Evolutionary conservation across 2,888 invertebrate species (phyloP), one percentile per base, ranked within the genome.

Genomic region (Diachrysia chrysitis): DNA sequence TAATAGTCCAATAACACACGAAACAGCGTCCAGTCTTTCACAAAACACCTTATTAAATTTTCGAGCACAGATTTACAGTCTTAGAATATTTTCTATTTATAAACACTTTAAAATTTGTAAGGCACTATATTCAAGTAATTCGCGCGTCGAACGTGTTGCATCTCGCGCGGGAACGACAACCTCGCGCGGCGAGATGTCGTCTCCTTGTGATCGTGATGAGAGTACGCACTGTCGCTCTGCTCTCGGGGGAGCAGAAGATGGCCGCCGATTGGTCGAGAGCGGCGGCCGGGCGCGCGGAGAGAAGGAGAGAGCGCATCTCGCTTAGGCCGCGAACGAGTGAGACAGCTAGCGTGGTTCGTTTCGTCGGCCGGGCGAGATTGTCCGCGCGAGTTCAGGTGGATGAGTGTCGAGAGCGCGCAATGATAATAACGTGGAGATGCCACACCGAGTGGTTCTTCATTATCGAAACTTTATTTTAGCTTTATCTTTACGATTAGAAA

Each of bases 211-310:
- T 91, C 83, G 90, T 93, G 94, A 93, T 93, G 94, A 95, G 95
- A 94, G 93, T 89, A 94, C 94, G 94, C 95, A 94, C 93, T 95
- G 95, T 95, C 95, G 95, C 93, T 94, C 90, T 95, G 93, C 94
- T 95, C 95, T 95, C 95, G 94, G 91, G 95, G 95, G 95, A 95
- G 94, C 94, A 94, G 88, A 91, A 95, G 94, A 95, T 94, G 93
- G 91, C 90, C 83, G 92, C 91, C 90, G 90, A 95, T 95, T 95
- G 95, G 95, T 94, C 91, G 95, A 94, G 92, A 93, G 88, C 90
- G 90, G 82, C 86, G 83, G 85, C 81, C 90, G 87, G 86, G 87
- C 87, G 90, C 89, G 87, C 90, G 90, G 93, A 88, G 91, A 87
- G 92, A 94, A 89, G 85, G 95, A 95, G 94, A 95, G 90, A 85